A percentile compares a stretch with the other conserved stretches of the same genome.
These are phyloP conservation scores for Chymomyza amoena DNA, from an alignment of 2,888 invertebrate genomes.

Conservation along the genomic window DNA sequence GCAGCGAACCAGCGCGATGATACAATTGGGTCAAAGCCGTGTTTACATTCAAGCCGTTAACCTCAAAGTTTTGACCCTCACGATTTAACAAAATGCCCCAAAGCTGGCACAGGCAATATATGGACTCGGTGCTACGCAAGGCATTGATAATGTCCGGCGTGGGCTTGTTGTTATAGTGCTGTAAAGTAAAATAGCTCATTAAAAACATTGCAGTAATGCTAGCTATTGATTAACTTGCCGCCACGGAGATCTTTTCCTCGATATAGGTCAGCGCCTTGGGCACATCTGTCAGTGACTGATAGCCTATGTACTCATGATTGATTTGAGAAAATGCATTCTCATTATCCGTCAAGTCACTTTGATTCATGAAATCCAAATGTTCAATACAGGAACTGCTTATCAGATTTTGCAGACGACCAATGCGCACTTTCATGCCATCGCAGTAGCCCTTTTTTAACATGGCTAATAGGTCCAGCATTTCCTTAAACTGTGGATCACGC, in stretches of 20 bases:
- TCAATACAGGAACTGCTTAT: constrained; percentile 98
- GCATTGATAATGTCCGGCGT: constrained; percentile 87
- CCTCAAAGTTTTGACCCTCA: constrained; percentile 89
- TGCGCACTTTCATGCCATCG: constrained; percentile 96
- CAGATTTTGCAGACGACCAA: constrained; percentile 95
- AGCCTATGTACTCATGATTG: constrained; percentile 94
- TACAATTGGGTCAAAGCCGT: constrained; percentile 87
- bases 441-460: constrained; percentile 98
- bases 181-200: constrained; percentile 44
- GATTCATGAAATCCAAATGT: constrained; percentile 97
- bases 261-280: constrained; percentile 88
- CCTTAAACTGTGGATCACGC: constrained; percentile 97
- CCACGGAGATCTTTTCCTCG: constrained; percentile 82
- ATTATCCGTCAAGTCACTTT: constrained; percentile 86
- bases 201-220: neutral
- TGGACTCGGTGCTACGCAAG: constrained; percentile 84
- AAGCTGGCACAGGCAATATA: constrained; percentile 90
- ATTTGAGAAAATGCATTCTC: constrained; percentile 93
- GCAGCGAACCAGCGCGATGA: constrained; percentile 89
- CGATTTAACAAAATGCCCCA: constrained; percentile 89
- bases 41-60: constrained; percentile 83
- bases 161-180: constrained; percentile 83
- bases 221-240: constrained; percentile 72
- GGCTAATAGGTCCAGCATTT: constrained; percentile 96
- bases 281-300: constrained; percentile 97